Evolutionary conservation across 2,888 invertebrate species (phyloP), one percentile per base, ranked within the genome.

Genomic region (Caenorhabditis zanzibari): DNA sequence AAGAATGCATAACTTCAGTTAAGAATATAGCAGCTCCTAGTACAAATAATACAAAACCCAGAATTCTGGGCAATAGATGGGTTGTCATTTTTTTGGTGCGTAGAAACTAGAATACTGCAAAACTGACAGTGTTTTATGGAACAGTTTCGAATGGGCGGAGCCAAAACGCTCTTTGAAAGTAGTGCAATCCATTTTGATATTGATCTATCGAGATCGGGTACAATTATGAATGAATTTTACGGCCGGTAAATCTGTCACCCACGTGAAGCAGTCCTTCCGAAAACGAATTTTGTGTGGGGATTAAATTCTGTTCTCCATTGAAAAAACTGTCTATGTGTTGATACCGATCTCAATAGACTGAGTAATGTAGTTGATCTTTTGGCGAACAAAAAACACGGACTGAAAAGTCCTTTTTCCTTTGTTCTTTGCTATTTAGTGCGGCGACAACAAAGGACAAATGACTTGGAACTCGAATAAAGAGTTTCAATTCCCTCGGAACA

Each of bases 401-500:
- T 26, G 14, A 14, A 64, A 26, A 28, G 52, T 56, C 74, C 44
- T 47, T 22, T n/a, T 38, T 32, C 35, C 54, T 49, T 38, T 22
- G 41, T 56, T 49, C 68, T 44, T 22, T 54, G 54, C 19, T 47
- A 7, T 19, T 5, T n/a, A 0, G 47, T 47, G 26, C 16, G 56
- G 44, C 10, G 41, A 61, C 38, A 61, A 71, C 41, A 77, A 71
- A 77, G 35, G 56, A 71, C 77, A 71, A 71, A 69, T 61, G 38
- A 77, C 54, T 69, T 56, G 47, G 59, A 32, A 41, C 19, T 26
- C 52, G 26, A 6, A 59, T 26, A 68, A 24, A 69, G 41, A 69
- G 44, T 77, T 77, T 77, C 69, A 71, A 77, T 77, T 77, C 77
- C 77, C 77, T 77, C 71, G 77, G 77, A 77, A 77, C 69, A 71